A percentile compares a stretch with the other conserved stretches of the same genome.
Evolutionary conservation across 2,888 invertebrate species (phyloP).

Genomic region (Epistrophe grossulariae): DNA sequence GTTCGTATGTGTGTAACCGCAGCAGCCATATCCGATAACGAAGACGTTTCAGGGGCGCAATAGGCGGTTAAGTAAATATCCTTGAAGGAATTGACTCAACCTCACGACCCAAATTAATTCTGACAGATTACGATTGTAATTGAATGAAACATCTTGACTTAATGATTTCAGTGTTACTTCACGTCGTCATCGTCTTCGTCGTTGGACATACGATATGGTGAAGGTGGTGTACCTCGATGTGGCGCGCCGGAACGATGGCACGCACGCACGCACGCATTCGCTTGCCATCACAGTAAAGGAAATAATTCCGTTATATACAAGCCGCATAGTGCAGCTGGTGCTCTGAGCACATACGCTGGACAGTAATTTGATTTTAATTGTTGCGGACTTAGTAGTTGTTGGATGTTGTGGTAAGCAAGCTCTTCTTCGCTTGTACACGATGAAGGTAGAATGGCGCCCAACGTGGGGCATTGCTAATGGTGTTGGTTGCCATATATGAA

Average conservation of each 20-base stretch:
- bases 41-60: not conserved
- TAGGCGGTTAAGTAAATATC: not conserved
- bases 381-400: conserved; percentile 52
- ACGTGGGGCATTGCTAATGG: not conserved
- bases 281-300: conserved; percentile 44
- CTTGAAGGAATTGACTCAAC: conserved; percentile 34
- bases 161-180: conserved; percentile 72
- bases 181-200: conserved; percentile 25
- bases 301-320: conserved; percentile 44
- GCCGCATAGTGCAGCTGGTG: conserved; percentile 56
- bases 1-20: conserved; percentile 39
- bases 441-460: conserved; percentile 25
- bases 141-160: conserved; percentile 76
- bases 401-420: conserved; percentile 20
- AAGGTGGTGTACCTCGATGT: conserved; percentile 6
- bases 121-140: conserved; percentile 76
- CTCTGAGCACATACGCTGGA: conserved; percentile 46
- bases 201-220: conserved; percentile 48
- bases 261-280: conserved; percentile 39
- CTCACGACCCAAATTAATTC: conserved; percentile 72
- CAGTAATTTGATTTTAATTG: conserved; percentile 75
- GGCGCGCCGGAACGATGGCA: conserved; percentile 19
- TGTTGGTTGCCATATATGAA: conserved; percentile 1
- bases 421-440: not conserved
- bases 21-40: conserved; percentile 23